Evolutionary conservation across 2,113 vertebrate genomes (phyloP), one percentile per base, ranked within the genome.

Genomic region (Amphilophus citrinellus): DNA sequence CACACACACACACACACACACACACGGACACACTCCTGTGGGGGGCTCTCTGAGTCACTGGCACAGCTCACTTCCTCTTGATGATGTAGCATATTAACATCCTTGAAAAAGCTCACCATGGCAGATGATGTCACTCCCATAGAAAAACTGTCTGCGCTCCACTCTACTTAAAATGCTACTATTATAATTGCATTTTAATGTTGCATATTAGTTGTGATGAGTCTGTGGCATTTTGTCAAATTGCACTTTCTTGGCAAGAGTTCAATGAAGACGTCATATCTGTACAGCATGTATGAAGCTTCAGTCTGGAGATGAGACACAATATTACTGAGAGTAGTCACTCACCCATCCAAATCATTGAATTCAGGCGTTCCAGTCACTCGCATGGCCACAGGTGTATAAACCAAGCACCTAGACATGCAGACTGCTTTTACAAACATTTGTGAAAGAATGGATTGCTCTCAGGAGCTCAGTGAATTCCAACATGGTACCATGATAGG

Each of bases 71-170:
- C 91, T 95, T 94, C 93, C 89, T 91, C 80, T 71, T 80, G 66
- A 84, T 92, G 87, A 91, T 90, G 87, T 89, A 84, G 89, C 59
- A 81, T 82, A 87, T 92, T 91, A 88, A 61, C 65, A 62, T 85
- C 87, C 85, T 75, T 80, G 80, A 83, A 83, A 87, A 82, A 84
- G 82, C 87, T 79, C 85, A 77, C 84, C 32, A 56, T 81, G 60
- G 88, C 65, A 63, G 82, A 80, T 94, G 93, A 94, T 89, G 89
- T 94, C 92, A 94, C 77, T 76, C 78, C 80, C 82, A 84, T 81
- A 86, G 59, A 84, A 78, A 65, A 80, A 77, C 42, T 37, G 4
- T 61, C 35, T 79, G 13, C 35, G 17, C 35, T 57, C 62, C 3
- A 7, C 59, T 62, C 22, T 58, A 35, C 44, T 73, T 39, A 65